Conservation (phyloP, 2,113 vertebrate genomes). For the Melanocharis versteri region DNA sequence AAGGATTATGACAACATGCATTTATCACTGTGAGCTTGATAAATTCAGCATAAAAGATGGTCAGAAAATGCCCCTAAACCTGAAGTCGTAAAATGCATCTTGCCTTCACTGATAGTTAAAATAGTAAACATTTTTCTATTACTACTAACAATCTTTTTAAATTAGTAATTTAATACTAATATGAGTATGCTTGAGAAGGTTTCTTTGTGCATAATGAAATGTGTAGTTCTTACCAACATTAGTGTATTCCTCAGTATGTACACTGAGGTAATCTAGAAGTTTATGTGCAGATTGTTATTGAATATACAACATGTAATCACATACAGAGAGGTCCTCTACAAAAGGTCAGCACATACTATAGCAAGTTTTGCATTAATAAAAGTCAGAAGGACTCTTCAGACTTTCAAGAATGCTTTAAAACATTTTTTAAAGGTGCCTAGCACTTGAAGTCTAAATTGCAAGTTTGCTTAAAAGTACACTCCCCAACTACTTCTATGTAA, state of each 20-base stretch:
- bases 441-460: neutral
- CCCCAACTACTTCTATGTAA: neutral
- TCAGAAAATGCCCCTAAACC: constrained; percentile 11
- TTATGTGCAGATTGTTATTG: neutral
- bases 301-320: neutral
- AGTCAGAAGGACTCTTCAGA: neutral
- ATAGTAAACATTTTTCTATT: neutral
- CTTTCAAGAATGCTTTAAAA: neutral
- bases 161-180: neutral
- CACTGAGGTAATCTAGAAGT: neutral
- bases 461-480: neutral
- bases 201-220: neutral
- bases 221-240: neutral
- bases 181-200: neutral
- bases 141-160: neutral
- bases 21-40: constrained; percentile 36
- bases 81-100: neutral
- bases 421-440: neutral
- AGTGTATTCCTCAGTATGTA: neutral
- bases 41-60: neutral
- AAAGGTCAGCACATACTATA: neutral
- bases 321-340: neutral
- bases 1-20: constrained; percentile 26
- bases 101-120: neutral
- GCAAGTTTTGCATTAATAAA: neutral